phyloP scores from a whole-genome alignment of 1,140 invertebrate species.

The Trypoxylus dichotomus region DNA sequence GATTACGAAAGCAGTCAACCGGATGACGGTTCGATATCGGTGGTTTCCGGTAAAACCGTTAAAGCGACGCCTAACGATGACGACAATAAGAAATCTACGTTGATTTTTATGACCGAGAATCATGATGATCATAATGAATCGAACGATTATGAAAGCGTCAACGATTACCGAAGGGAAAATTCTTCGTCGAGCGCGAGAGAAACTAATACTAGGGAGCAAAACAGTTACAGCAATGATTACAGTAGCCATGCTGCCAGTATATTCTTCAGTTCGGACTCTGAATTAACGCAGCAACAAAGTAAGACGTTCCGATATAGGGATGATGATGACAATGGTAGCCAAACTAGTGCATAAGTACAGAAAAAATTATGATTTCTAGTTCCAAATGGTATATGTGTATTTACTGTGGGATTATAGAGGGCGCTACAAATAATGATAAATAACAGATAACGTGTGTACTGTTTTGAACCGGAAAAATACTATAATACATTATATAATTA shows the following conservation, averaged over 20 bases:
- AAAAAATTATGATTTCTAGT: not conserved
- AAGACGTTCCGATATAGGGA: constrained; percentile 36
- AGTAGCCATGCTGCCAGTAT: constrained; percentile 47
- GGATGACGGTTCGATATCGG: not conserved
- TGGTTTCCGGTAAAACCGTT: not conserved
- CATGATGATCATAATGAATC: constrained; percentile 46
- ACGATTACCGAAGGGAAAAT: constrained; percentile 24
- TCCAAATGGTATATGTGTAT: not conserved
- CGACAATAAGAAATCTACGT: not conserved
- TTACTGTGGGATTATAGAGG: not conserved
- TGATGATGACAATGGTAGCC: constrained; percentile 31
- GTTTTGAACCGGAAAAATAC: not conserved
- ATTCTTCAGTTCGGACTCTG: constrained; percentile 42
- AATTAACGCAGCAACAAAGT: constrained; percentile 30
- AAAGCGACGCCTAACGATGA: not conserved
- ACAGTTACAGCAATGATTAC: constrained; percentile 21
- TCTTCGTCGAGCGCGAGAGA: constrained; percentile 13
- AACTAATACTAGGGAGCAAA: not conserved
- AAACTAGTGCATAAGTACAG: constrained; percentile 32
- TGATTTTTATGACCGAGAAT: constrained; percentile 39
- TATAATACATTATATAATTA: no score
- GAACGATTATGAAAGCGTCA: not conserved
- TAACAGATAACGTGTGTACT: not conserved
- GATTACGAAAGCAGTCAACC: not conserved
- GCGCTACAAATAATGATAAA: no score